Evolutionary conservation across 1,140 invertebrate genomes (phyloP), one percentile per base, ranked within the genome.

Genomic region (Drosophila arawakana): DNA sequence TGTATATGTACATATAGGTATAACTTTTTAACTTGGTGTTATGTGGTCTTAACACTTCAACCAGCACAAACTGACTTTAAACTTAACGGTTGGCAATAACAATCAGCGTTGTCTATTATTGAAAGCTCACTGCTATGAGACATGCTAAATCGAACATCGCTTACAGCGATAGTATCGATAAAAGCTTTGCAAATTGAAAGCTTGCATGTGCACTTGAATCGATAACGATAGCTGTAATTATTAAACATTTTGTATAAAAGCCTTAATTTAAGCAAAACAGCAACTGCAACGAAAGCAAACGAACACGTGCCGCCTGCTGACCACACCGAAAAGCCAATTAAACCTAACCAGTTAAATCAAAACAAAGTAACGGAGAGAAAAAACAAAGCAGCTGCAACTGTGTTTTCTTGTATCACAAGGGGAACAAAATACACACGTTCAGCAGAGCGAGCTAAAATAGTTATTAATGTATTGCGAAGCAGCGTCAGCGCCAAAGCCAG

Each of bases 201-300:
- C 41, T 43, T 73, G 71, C 65, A 61, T 35, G 54, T 55, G n/a
- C 34, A 3, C 7, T 21, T 8, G 30, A 55, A 73, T 69, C 71
- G 65, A 61, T 69, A 60, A 49, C 71, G 49, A 68, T 54, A 15
- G 55, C 5, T 8, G 11, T 8, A 55, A 55, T 55, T 73, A 55
- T 67, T 69, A 73, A 73, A 73, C 35, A 73, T 68, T 73, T 57
- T 73, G 62, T 65, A 65, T 55, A 54, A 61, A 73, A 59, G 63
- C 49, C 44, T 55, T 59, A 55, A 73, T 60, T 76, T 68, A 73
- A 74, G 55, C 54, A 54, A 74, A 76, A 77, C 61, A 44, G 70
- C 70, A 74, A 70, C 50, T 67, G 49, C 43, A 61, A 52, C 57
- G 46, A 39, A 44, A 8, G 30, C 39, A 37, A 59, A 34, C 65